Base-by-base conservation (phyloP, 2,113 vertebrate species). In the Scopus umbretta region DNA sequence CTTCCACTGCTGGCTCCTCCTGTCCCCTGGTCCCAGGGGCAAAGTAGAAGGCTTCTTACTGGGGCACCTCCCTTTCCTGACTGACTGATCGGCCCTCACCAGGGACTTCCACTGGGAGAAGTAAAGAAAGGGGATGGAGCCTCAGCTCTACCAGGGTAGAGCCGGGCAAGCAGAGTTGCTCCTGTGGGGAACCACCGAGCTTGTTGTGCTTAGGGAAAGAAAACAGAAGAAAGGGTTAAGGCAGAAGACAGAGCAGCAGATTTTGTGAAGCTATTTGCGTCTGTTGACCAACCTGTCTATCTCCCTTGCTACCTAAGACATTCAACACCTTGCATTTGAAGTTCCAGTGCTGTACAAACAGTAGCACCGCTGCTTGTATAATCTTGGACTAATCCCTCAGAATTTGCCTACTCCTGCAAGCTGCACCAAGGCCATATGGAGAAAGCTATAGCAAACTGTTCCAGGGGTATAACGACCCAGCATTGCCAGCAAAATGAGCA, bases 31-130 rank as follows among this genome's bases (percentile, higher is more conserved):
- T 68, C 40, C 56, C 62, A 30, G 61, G 21, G 53, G 17, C 2
- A 18, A 67, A 62, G 65, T 1, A 58, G 66, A 72, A 19, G 32
- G 34, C 14, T 72, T 53, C 1, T 2, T 26, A 29, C 26, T 4
- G 29, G n/a, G 19, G 21, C 29, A 91, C 3, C 26, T 92, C n/a
- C 36, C 20, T 65, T 29, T 67, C 9, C 16, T 26, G 10, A 18
- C 32, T 36, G 40, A 11, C 13, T 43, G 7, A 18, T n/a, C 3
- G 2, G 38, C 12, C n/a, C 43, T 75, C 0, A 0, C 21, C 17
- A 16, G 20, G 7, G 40, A 16, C 27, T 53, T 75, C 32, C 15
- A 7, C n/a, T n/a, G 17, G 34, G 49, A 85, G 23, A 80, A 72
- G 12, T 6, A 32, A 79, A 30, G 65, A 49, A 74, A 58, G 5